A percentile compares a stretch with the other conserved stretches of the same genome.
Conservation (phyloP, 2,888 invertebrate species). For the Scaptomyza reducta region DNA sequence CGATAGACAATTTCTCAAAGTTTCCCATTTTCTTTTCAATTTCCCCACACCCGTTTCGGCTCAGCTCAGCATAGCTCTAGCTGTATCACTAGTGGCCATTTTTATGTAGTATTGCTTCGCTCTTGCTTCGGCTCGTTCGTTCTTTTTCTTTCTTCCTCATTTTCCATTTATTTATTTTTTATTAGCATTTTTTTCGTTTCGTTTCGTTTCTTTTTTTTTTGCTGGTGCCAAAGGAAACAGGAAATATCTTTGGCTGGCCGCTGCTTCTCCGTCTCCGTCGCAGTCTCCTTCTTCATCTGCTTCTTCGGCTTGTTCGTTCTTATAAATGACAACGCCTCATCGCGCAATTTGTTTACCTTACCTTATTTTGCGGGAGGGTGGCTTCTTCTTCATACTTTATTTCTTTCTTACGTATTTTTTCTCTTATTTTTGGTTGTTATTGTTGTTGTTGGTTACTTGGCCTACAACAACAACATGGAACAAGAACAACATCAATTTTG, state of each 20-base stretch:
- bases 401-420: slow-evolving; percentile 8
- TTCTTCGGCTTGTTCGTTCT: slow-evolving; percentile 32
- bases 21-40: slow-evolving; percentile 47
- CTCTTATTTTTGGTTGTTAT: slow-evolving; percentile 2
- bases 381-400: slow-evolving; percentile 18
- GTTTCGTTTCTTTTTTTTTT: slow-evolving; percentile 1
- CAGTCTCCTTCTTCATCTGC: slow-evolving; percentile 29
- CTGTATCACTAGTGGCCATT: slow-evolving; percentile 55
- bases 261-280: slow-evolving; percentile 34
- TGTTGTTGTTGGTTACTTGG: slow-evolving; percentile 11
- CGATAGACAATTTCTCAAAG: slow-evolving; percentile 68
- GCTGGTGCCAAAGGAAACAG: slow-evolving; percentile 46
- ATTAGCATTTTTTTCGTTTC: slow-evolving; percentile 61
- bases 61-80: background rate
- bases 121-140: slow-evolving; percentile 18
- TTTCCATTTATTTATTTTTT: slow-evolving; percentile 81
- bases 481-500: slow-evolving; percentile 76
- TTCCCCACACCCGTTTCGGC: background rate
- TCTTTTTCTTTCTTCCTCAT: slow-evolving; percentile 69
- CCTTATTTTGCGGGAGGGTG: slow-evolving; percentile 48
- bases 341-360: slow-evolving; percentile 82
- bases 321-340: slow-evolving; percentile 83
- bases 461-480: slow-evolving; percentile 25
- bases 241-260: slow-evolving; percentile 74
- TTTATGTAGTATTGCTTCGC: slow-evolving; percentile 55